phyloP scores from a whole-genome alignment of 2,888 invertebrate genomes.

The Lutraria lutraria region DNA sequence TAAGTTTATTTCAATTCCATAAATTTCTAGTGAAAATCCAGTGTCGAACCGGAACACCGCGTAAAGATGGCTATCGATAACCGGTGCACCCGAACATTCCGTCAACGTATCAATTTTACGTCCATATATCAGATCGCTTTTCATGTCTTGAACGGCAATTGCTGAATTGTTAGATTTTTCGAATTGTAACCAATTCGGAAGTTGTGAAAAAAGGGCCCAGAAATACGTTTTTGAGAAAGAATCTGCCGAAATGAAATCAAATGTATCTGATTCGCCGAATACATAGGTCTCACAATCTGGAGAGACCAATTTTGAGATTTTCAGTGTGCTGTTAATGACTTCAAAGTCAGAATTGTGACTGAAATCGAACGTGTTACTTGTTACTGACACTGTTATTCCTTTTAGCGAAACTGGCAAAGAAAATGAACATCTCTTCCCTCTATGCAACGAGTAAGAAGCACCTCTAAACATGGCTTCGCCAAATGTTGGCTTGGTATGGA shows the following conservation, averaged over 20 bases:
- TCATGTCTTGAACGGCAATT: conserved; percentile 53
- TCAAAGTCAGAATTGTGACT: background rate
- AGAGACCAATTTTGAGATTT: background rate
- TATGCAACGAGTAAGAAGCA: conserved; percentile 34
- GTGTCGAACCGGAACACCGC: conserved; percentile 55
- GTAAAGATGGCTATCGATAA: conserved; percentile 51
- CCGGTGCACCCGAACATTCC: conserved; percentile 59
- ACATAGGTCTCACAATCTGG: conserved; percentile 49
- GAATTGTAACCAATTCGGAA: conserved; percentile 56
- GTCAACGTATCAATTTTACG: conserved; percentile 35
- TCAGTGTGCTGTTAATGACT: conserved; percentile 3
- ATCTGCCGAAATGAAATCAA: conserved; percentile 49
- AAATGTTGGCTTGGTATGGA: conserved; percentile 9
- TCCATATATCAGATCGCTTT: conserved; percentile 56
- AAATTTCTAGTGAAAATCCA: conserved; percentile 48
- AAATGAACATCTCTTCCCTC: conserved; percentile 32
- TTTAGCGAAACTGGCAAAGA: conserved; percentile 43
- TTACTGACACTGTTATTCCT: conserved; percentile 30
- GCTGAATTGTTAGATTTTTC: conserved; percentile 3
- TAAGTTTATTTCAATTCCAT: conserved; percentile 43
- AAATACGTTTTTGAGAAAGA: conserved; percentile 53
- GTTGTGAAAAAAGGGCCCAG: conserved; percentile 8
- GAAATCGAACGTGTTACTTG: background rate
- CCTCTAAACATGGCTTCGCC: conserved; percentile 38
- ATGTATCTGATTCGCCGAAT: conserved; percentile 49